Percentiles rank a stretch among this genome's conserved stretches.
These are phyloP conservation scores for Pseudomyrmex cubaensis DNA, from an alignment of 1,140 invertebrate species.

Conservation along the genomic window DNA sequence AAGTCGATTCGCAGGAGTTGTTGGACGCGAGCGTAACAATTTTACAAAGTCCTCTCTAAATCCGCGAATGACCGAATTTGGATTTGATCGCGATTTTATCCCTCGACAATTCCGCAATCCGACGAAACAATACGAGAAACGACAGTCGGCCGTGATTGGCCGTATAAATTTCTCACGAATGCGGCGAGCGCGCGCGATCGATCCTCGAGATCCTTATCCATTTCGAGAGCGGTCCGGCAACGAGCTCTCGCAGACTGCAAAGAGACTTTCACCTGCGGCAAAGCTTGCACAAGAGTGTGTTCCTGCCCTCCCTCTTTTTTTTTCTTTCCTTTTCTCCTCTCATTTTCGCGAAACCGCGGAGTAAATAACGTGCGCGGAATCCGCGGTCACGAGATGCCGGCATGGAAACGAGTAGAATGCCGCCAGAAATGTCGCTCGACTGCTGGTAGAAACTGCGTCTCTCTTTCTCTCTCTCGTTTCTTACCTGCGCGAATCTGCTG, in stretches of 20 bases:
- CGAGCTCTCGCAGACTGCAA: constrained; percentile 52
- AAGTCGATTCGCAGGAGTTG: neutral
- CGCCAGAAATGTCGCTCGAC: constrained; percentile 71
- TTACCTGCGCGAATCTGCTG: constrained; percentile 31
- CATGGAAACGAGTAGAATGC: constrained; percentile 68
- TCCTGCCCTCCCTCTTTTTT: constrained; percentile 13
- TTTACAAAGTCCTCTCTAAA: neutral
- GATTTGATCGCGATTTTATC: constrained; percentile 2
- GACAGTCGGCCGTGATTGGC: constrained; percentile 37
- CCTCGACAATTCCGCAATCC: neutral
- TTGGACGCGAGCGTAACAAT: neutral
- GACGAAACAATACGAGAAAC: neutral
- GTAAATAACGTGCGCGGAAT: constrained; percentile 76
- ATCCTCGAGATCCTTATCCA: constrained; percentile 73
- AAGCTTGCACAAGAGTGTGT: constrained; percentile 71
- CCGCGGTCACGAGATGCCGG: constrained; percentile 60
- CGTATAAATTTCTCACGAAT: constrained; percentile 71
- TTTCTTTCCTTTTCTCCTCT: constrained; percentile 51
- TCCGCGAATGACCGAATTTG: neutral
- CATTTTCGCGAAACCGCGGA: constrained; percentile 73
- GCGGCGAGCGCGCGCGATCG: constrained; percentile 62
- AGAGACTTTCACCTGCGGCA: constrained; percentile 71
- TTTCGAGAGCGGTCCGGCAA: constrained; percentile 68
- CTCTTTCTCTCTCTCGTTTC: neutral
- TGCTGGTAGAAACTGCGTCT: constrained; percentile 8